Base-by-base conservation (phyloP, 2,113 vertebrate genomes). In the Misgurnus anguillicaudatus region DNA sequence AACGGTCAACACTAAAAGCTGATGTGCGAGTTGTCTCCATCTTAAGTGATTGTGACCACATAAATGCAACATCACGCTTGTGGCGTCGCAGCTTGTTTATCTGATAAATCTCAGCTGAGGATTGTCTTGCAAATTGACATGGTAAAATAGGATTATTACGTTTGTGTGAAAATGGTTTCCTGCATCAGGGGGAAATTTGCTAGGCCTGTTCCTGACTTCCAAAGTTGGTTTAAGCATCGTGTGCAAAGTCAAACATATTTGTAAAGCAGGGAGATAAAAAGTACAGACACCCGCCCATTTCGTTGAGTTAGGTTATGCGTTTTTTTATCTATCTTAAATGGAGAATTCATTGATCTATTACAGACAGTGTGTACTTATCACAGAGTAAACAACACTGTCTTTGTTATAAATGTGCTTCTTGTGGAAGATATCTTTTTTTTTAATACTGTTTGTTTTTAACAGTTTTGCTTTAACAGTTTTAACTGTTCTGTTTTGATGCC, bases 41-140 rank as follows among this genome's bases (percentile, higher is more conserved):
- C 38, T 80, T 55, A 81, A 83, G 62, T 85, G 82, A 9, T 42
- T 86, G 84, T 80, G 68, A 84, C 85, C 82, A 55, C 68, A 83
- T 24, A 66, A 69, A 21, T 11, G 53, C 24, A 24, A 77, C 68
- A 69, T 75, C 69, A 74, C 39, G 19, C 66, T 62, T 24, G 8
- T 55, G 21, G 48, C 62, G 62, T 69, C 75, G 69, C 68, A 81
- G 64, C 67, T 65, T 80, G 78, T 63, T 60, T 68, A 53, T 31
- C 68, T 68, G 31, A 71, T 41, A 66, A 75, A 38, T 61, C 75
- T 69, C 47, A 21, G 55, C n/a, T 41, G n/a, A 71, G 57, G 38
- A 79, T 84, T 81, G 83, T 71, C 39, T 75, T 81, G 83, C 79
- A 79, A 81, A 84, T 81, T 14, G 55, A 4, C 63, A 24, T 19